Percentiles rank a stretch among this genome's conserved stretches.
Evolutionary conservation across 2,888 invertebrate genomes (phyloP).

Genomic region (Nomada fucata): DNA sequence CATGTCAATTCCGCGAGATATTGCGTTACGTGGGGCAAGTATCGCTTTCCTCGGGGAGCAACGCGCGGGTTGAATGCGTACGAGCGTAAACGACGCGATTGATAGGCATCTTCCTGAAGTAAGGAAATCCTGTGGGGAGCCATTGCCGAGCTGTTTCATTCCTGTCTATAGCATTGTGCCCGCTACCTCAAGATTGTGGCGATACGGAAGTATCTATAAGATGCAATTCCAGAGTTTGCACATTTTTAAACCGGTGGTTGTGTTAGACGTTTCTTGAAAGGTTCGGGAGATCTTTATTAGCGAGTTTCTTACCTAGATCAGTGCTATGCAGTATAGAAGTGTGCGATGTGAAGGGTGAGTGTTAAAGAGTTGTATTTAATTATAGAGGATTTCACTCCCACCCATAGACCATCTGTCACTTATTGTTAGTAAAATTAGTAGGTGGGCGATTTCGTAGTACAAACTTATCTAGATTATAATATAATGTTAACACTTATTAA

Average conservation of each 20-base stretch:
- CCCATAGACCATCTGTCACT: no score
- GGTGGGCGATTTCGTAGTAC: no score
- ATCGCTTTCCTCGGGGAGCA: slow-evolving; percentile 72
- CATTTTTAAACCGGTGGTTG: not conserved
- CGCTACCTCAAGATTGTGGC: slow-evolving; percentile 10
- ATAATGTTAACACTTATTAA: no score
- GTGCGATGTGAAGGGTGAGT: not conserved
- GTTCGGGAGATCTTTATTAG: not conserved
- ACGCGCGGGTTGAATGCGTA: slow-evolving; percentile 53
- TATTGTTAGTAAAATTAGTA: no score
- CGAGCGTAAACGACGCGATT: slow-evolving; percentile 52
- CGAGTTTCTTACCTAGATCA: not conserved
- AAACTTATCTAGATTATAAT: no score
- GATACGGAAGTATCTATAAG: not conserved
- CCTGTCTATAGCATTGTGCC: slow-evolving; percentile 25
- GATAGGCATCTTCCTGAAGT: slow-evolving; percentile 55
- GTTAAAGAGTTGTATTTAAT: not conserved
- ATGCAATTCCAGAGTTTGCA: not conserved
- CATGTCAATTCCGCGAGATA: slow-evolving; percentile 74
- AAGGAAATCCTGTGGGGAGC: slow-evolving; percentile 56
- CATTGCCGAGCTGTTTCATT: slow-evolving; percentile 40
- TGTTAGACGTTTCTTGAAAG: not conserved
- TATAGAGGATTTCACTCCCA: no score
- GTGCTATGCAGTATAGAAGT: no score
- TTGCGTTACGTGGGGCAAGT: slow-evolving; percentile 68